Conservation (phyloP, 37 sponge, comb jelly and placozoan genomes). For the Theonella swinhoei region DNA sequence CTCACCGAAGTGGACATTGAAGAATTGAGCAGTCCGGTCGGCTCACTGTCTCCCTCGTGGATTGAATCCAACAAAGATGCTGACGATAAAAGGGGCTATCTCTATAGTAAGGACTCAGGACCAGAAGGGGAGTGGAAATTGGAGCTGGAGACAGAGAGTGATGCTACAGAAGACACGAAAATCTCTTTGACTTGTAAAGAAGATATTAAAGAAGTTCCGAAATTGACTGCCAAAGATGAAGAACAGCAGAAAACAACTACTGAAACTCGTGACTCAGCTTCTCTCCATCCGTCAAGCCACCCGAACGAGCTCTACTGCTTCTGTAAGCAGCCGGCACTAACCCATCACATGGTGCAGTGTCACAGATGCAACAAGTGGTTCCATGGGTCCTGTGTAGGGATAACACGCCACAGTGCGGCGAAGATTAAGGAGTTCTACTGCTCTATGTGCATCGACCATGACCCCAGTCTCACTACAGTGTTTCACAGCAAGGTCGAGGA, state of each 20-base stretch:
- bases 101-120: neutral
- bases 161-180: neutral
- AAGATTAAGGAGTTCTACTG: slow-evolving; percentile 67
- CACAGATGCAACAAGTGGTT: slow-evolving; percentile 57
- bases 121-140: neutral
- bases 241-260: neutral
- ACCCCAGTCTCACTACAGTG: slow-evolving; percentile 37
- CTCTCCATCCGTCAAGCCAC: neutral
- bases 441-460: slow-evolving; percentile 46
- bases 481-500: slow-evolving; percentile 7
- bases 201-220: neutral
- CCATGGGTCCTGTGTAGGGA: slow-evolving; percentile 78
- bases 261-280: neutral
- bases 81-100: neutral
- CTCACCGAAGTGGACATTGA: neutral
- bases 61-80: neutral
- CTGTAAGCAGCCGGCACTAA: slow-evolving; percentile 16
- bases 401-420: slow-evolving; percentile 50
- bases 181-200: neutral
- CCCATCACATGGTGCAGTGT: slow-evolving; percentile 59
- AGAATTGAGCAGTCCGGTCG: neutral
- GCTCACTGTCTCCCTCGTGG: neutral
- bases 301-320: slow-evolving; percentile 33
- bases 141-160: neutral
- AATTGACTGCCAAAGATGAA: neutral